A percentile compares a stretch with the other conserved stretches of the same genome.
These are phyloP conservation scores for Leptodactylus fuscus DNA, from an alignment of 2,113 vertebrate genomes.

Conservation along the genomic window DNA sequence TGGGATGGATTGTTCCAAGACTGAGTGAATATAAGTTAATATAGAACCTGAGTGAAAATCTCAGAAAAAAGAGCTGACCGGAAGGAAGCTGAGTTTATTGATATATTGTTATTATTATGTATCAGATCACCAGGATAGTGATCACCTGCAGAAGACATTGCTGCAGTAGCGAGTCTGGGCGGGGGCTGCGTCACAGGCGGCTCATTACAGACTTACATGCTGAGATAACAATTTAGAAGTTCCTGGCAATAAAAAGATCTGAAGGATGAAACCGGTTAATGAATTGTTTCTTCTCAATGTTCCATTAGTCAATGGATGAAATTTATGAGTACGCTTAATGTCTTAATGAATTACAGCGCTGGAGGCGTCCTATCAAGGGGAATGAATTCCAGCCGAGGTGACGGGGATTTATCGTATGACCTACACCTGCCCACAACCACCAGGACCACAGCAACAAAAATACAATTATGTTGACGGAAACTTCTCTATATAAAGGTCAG, in stretches of 20 bases:
- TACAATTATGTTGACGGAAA: background rate
- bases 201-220: too few species aligned
- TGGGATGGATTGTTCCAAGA: too few species aligned
- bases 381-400: background rate
- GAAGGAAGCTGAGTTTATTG: too few species aligned
- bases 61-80: too few species aligned
- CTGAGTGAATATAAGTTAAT: too few species aligned
- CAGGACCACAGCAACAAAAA: background rate
- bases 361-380: background rate
- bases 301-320: slow-evolving; percentile 28
- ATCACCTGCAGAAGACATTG: background rate
- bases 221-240: background rate
- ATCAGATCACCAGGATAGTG: too few species aligned
- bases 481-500: background rate
- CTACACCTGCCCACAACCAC: background rate
- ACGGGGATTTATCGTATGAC: slow-evolving; percentile 11
- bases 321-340: background rate
- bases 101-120: too few species aligned
- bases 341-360: slow-evolving; percentile 5
- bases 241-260: background rate
- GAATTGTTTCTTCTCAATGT: slow-evolving; percentile 1
- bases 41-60: too few species aligned
- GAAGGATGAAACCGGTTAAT: background rate
- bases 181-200: background rate
- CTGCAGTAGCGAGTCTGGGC: background rate